Evolutionary conservation across 1,140 invertebrate species (phyloP), one percentile per base, ranked within the genome.

Genomic region (Lepeophtheirus salmonis): DNA sequence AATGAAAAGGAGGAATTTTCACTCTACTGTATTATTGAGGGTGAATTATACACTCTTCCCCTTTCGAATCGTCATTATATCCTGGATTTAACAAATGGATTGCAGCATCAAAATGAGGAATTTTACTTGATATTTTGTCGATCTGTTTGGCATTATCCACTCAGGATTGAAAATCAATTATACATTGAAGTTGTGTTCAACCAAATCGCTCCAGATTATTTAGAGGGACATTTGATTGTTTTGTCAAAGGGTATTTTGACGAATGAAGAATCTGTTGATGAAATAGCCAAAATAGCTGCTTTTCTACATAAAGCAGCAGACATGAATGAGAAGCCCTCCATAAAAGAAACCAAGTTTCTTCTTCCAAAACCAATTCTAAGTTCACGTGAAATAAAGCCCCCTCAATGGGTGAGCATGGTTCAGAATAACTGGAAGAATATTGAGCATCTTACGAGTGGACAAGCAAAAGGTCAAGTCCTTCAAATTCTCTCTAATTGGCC

Each of bases 161-260:
- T 97, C 26, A 78, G 87, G 64, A 74, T 86, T 26, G 89, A 95
- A 67, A 83, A 83, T 64, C 80, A 86, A 1, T 73, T 96, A 16
- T 98, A 96, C 71, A 89, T 95, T 63, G 91, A 98, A 75, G 88
- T 92, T 30, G 81, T 94, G 60, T 96, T 92, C 75, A 89, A 90
- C 71, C 90, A 97, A 81, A 87, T 92, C 61, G 85, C 88, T 12
- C 91, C 91, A 0, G 92, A 97, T 70, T 97, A 96, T 70, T 73
- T 97, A 30, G 91, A 97, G 74, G 91, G 91, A 14, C 73, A 94
- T n/a, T 75, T 96, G 0, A 73, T 96, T 2, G 81, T 90, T 41
- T 75, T 90, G 64, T 83, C 84, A 1, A 81, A 80, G 52, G 88
- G 85, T 60, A 76, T 78, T 57, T 77, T 88, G 58, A n/a, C 30